Evolutionary conservation across 2,113 vertebrate species (phyloP), one percentile per base, ranked within the genome.

Genomic region (Limnothrissa miodon): DNA sequence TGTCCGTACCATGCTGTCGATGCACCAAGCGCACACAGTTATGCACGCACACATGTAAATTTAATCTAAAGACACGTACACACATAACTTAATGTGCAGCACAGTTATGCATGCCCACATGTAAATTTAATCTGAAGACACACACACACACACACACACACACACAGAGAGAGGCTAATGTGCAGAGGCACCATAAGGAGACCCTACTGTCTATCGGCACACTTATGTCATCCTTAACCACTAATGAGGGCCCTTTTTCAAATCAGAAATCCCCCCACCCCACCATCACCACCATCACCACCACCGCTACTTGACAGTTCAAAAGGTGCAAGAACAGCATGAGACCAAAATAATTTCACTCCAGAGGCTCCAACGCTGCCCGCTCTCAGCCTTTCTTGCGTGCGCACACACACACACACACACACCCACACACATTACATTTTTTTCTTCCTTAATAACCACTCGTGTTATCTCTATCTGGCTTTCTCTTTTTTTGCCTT

Each of bases 121-220:
- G 17, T 33, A 80, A 13, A 80, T n/a, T 33, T n/a, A 62, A n/a
- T n/a, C 4, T 6, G 25, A 21, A 39, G 1, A 84, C 21, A 85
- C 33, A 62, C 44, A 85, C 0, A 80, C 15, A 86, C 23, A 81
- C 45, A 82, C 23, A 84, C 19, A 84, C 62, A 83, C 80, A 88
- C 45, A 44, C 53, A 80, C 23, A 80, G 33, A 33, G n/a, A n/a
- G n/a, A n/a, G n/a, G n/a, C 56, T n/a, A 11, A 23, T 19, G 4
- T 2, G 29, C 23, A 39, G 66, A 33, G 29, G 29, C 33, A 15
- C 39, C 66, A 39, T 48, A 83, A 39, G n/a, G 36, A 66, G 83
- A n/a, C 48, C 87, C 84, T 86, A 78, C 85, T 89, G 84, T 88
- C 93, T 89, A 74, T 36, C 36, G 66, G 33, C 29, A 36, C 66